phyloP scores from a whole-genome alignment of 2,888 invertebrate species.

The Parnassius glacialis region DNA sequence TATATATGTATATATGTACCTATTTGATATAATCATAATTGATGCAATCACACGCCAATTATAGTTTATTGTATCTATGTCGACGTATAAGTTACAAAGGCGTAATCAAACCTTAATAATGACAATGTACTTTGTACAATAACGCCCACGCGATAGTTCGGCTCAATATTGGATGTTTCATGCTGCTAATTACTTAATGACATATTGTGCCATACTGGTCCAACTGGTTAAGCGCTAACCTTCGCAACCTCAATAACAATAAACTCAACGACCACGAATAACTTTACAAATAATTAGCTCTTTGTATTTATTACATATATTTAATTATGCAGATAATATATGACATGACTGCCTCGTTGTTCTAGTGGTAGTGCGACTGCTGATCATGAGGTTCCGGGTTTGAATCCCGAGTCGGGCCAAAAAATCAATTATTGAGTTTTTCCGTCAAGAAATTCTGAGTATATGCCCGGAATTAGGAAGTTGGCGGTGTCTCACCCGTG shows the following conservation, averaged over 20 bases:
- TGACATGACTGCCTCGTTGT: no score
- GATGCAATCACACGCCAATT: slow-evolving; percentile 21
- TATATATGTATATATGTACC: not conserved
- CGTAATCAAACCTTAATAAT: slow-evolving; percentile 23
- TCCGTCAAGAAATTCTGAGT: no score
- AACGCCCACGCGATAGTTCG: slow-evolving; percentile 41
- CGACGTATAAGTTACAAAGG: slow-evolving; percentile 18
- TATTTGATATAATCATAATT: slow-evolving; percentile 1
- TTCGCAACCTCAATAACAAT: slow-evolving; percentile 11
- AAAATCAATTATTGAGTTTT: no score
- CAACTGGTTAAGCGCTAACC: slow-evolving; percentile 32
- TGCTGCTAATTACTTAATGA: slow-evolving; percentile 72
- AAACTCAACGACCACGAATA: not conserved
- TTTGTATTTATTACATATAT: no score
- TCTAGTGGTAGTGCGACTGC: no score
- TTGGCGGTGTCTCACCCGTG: no score
- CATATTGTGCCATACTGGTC: slow-evolving; percentile 61
- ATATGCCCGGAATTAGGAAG: no score
- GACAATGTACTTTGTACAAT: slow-evolving; percentile 26
- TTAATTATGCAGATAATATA: no score
- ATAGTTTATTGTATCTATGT: slow-evolving; percentile 21
- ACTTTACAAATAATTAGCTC: no score
- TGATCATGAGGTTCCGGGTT: no score
- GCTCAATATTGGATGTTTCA: slow-evolving; percentile 60
- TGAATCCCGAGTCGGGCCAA: no score